Base-by-base conservation (phyloP, 2,113 vertebrate genomes). In the Dipodomys spectabilis region DNA sequence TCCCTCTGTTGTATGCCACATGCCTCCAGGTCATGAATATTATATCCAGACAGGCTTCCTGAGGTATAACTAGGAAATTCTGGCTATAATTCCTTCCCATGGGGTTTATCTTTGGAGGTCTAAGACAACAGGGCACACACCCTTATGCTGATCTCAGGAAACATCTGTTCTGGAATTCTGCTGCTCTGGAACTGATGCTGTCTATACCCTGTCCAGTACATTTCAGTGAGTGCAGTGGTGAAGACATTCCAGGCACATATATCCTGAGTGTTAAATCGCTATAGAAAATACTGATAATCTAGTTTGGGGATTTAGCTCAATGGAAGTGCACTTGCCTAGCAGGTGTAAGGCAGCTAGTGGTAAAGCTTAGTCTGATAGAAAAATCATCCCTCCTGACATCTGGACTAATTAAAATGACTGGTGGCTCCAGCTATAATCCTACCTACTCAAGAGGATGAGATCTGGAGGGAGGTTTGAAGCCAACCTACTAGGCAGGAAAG, bases 51-150 rank as follows among this genome's bases (percentile, higher is more conserved):
- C 30, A 49, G 68, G 60, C 19, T 80, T 5, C 28, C 39, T 68
- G 0, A 4, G 3, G 2, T 6, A 30, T 11, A 25, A 4, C n/a
- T 1, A 18, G 49, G 30, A 22, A 62, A 60, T 19, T 65, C 0
- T 18, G 78, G 25, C 23, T n/a, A 27, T 30, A 45, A 62, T 7
- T 62, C n/a, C 15, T 4, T 16, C 45, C 32, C 45, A 1, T 28
- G 19, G 32, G 4, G 23, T 13, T 28, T 20, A 12, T 6, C 25
- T 53, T 28, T 4, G 20, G 45, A 35, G 16, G 64, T 28, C n/a
- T 4, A 18, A 18, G 62, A 74, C 49, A 28, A 92, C 0, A 39
- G 64, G 60, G 13, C 15, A n/a, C 44, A 78, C 35, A 78, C 16
- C 27, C 64, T 20, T 68, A 32, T 25, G 30, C 35, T 25, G n/a